These are phyloP conservation scores for Nomada fucata DNA, from an alignment of 2,888 invertebrate species.

Conservation along the genomic window DNA sequence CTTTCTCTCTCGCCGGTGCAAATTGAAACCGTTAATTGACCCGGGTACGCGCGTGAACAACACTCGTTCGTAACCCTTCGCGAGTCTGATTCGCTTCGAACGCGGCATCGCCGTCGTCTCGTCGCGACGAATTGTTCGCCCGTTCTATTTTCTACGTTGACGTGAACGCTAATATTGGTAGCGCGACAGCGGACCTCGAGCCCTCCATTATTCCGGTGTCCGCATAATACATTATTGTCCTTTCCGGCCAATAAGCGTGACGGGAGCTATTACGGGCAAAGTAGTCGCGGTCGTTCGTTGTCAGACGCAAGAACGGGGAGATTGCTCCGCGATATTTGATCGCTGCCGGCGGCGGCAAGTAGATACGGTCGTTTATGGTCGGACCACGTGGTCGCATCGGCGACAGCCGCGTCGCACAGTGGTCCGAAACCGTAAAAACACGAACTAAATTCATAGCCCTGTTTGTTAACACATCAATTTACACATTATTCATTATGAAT, in stretches of 20 bases:
- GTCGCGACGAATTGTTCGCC: not conserved
- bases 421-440: too few relatives aligned
- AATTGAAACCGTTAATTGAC: not conserved
- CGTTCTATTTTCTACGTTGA: conserved; percentile 1
- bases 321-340: not conserved
- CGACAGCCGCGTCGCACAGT: too few relatives aligned
- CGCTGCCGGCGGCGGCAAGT: not conserved
- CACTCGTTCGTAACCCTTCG: conserved; percentile 12
- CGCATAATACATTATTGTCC: conserved; percentile 14
- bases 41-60: not conserved
- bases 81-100: conserved; percentile 11
- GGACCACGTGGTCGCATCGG: not conserved
- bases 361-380: conserved; percentile 2
- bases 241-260: conserved; percentile 10
- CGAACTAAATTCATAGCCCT: too few relatives aligned
- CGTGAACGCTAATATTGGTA: not conserved
- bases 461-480: too few relatives aligned
- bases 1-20: not conserved
- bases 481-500: too few relatives aligned
- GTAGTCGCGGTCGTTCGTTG: conserved; percentile 8
- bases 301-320: conserved; percentile 5
- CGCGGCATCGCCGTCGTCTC: not conserved
- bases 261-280: not conserved
- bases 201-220: not conserved
- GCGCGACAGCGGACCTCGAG: not conserved